A percentile compares a stretch with the other conserved stretches of the same genome.
Conservation (phyloP, 1,140 invertebrate genomes). For the Globodera ellingtonae region DNA sequence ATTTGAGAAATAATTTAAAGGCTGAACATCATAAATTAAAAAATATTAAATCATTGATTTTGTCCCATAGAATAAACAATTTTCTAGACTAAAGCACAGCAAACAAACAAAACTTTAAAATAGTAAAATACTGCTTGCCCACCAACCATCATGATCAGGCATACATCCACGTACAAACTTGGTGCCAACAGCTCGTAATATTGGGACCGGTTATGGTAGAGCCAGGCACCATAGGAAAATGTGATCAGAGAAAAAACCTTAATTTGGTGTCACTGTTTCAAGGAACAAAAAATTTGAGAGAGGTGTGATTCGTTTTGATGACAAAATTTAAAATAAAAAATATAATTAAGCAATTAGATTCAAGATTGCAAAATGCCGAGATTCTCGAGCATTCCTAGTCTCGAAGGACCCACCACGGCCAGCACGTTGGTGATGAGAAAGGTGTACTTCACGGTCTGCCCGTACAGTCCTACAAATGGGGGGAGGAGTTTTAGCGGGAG, state of each 20-base stretch:
- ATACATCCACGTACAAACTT: slow-evolving; percentile 61
- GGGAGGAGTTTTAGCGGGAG: no score
- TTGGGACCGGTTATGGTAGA: slow-evolving; percentile 52
- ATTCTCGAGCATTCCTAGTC: no score
- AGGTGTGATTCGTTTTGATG: not conserved
- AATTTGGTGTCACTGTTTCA: not conserved
- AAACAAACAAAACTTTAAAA: no score
- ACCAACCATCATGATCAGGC: slow-evolving; percentile 47
- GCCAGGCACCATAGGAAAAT: slow-evolving; percentile 59
- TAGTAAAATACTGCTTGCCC: not conserved
- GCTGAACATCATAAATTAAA: slow-evolving; percentile 42
- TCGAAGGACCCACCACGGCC: slow-evolving; percentile 49
- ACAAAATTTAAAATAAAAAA: not conserved
- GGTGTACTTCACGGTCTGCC: slow-evolving; percentile 42
- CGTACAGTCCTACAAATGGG: slow-evolving; percentile 34
- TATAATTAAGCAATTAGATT: no score
- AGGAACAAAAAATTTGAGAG: not conserved
- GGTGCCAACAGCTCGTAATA: slow-evolving; percentile 63
- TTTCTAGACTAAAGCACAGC: no score
- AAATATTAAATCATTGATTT: not conserved
- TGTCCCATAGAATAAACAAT: slow-evolving; percentile 1
- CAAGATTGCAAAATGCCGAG: no score
- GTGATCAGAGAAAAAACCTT: slow-evolving; percentile 56
- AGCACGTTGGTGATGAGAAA: slow-evolving; percentile 56
- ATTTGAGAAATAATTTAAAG: slow-evolving; percentile 46